Evolutionary conservation across 1,140 invertebrate species (phyloP), one percentile per base, ranked within the genome.

Genomic region (Zaprionus tsacasi): DNA sequence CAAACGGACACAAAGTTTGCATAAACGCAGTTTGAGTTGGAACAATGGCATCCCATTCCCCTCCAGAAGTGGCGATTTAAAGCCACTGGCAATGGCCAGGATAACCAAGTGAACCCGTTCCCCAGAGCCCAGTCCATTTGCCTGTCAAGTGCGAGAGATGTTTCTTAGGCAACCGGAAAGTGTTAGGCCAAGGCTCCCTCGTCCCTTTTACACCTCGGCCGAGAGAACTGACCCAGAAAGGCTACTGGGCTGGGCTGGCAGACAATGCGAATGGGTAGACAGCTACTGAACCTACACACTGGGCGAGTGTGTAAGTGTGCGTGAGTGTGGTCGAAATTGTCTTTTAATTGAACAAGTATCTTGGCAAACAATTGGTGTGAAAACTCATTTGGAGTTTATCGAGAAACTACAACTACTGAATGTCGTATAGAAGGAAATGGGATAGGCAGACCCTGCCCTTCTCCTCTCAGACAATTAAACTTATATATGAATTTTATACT

Each of bases 91-190:
- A 38, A 63, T 30, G 43, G 21, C 17, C 11, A 25, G 43, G 43
- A 21, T 48, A 43, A 54, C 17, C 63, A 45, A 65, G 38, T 36
- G 56, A 30, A 40, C 21, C 57, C 15, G 17, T 17, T 68, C 66
- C 52, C 69, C 6, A 48, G 48, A 33, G 77, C 52, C 35, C 48
- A 54, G 59, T 75, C 68, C 71, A 67, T 77, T 78, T 61, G 59
- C 25, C 54, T 70, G 60, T 21, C 12, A 27, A 66, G 59, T 61
- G 27, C 36, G n/a, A 68, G n/a, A 68, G 50, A 57, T 35, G 67
- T 48, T 61, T 36, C 40, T 55, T 55, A 50, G 61, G 72, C 54
- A 70, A 43, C 43, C 73, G 77, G 79, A 79, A 81, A 73, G 27
- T 7, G 52, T 17, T 61, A 38, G 15, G 13, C 55, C 59, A 66